These are phyloP conservation scores for Oostethus manadensis DNA, from an alignment of 2,113 vertebrate species.

Conservation along the genomic window DNA sequence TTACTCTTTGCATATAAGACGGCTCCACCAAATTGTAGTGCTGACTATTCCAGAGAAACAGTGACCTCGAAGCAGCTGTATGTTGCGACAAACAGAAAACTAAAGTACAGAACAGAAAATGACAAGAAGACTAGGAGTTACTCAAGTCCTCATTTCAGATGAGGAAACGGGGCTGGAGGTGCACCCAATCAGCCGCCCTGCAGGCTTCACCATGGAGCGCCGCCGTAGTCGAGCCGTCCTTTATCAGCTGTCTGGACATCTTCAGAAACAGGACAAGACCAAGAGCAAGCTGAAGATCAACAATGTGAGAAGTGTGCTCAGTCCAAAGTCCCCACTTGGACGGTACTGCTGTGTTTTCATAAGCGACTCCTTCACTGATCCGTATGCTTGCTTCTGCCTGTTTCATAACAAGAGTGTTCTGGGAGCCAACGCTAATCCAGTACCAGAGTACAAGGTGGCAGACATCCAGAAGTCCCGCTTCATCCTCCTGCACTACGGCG, in stretches of 20 bases:
- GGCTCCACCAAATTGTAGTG: too few relatives aligned
- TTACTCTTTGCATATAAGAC: too few relatives aligned
- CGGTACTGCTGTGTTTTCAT: not conserved
- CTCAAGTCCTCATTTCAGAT: constrained; percentile 51
- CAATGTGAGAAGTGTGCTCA: constrained; percentile 60
- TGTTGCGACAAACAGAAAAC: too few relatives aligned
- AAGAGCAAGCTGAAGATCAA: constrained; percentile 80
- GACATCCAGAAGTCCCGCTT: constrained; percentile 78
- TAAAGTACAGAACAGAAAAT: too few relatives aligned
- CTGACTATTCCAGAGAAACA: too few relatives aligned
- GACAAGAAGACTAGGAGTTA: too few relatives aligned
- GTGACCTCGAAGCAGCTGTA: too few relatives aligned
- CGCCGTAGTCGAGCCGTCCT: constrained; percentile 77
- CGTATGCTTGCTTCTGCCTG: not conserved
- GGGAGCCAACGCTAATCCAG: constrained; percentile 73
- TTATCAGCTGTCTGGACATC: constrained; percentile 79
- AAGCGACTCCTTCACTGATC: not conserved
- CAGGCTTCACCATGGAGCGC: constrained; percentile 69
- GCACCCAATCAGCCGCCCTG: constrained; percentile 64
- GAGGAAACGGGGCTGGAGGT: constrained; percentile 70
- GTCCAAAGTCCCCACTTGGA: too few relatives aligned
- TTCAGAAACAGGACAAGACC: constrained; percentile 79
- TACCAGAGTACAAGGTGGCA: constrained; percentile 81
- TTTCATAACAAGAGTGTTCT: constrained; percentile 58
- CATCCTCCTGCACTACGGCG: constrained; percentile 80